phyloP scores from a whole-genome alignment of 2,888 invertebrate species.

The Perdita meconis region DNA sequence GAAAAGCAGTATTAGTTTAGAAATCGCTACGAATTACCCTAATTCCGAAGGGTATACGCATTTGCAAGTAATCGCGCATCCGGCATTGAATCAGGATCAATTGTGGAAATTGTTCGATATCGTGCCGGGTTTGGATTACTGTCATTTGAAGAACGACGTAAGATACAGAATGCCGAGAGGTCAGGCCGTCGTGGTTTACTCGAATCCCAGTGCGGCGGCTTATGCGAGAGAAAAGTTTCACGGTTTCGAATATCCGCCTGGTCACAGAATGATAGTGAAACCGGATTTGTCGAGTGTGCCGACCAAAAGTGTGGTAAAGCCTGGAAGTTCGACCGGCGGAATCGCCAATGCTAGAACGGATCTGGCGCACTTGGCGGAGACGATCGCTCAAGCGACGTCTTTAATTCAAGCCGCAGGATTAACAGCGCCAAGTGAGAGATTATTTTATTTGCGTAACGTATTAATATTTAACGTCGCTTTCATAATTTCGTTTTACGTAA shows the following conservation, averaged over 20 bases:
- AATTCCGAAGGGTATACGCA: conserved; percentile 86
- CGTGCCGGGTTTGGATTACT: conserved; percentile 90
- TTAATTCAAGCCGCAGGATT: conserved; percentile 88
- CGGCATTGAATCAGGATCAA: conserved; percentile 89
- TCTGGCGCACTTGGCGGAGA: conserved; percentile 89
- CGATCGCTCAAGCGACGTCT: conserved; percentile 91
- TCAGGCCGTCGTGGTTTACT: conserved; percentile 89
- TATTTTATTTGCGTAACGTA: conserved; percentile 6
- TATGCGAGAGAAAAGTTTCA: conserved; percentile 94
- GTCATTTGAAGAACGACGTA: conserved; percentile 86
- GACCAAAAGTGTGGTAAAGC: conserved; percentile 75
- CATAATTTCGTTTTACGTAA: conserved; percentile 23
- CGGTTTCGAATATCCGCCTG: conserved; percentile 96
- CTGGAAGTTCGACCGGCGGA: conserved; percentile 77
- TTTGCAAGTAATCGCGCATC: conserved; percentile 90
- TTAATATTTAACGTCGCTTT: conserved; percentile 2
- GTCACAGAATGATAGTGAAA: conserved; percentile 91
- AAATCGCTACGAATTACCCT: conserved; percentile 81
- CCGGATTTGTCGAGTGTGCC: conserved; percentile 85
- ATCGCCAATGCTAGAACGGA: conserved; percentile 84
- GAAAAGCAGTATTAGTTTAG: conserved; percentile 80
- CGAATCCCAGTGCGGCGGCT: conserved; percentile 89
- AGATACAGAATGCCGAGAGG: conserved; percentile 85
- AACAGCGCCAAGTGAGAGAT: conserved; percentile 80
- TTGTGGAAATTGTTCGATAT: conserved; percentile 94